phyloP scores from a whole-genome alignment of 2,797 vertebrate genomes.

The Malacoraja senta region DNA sequence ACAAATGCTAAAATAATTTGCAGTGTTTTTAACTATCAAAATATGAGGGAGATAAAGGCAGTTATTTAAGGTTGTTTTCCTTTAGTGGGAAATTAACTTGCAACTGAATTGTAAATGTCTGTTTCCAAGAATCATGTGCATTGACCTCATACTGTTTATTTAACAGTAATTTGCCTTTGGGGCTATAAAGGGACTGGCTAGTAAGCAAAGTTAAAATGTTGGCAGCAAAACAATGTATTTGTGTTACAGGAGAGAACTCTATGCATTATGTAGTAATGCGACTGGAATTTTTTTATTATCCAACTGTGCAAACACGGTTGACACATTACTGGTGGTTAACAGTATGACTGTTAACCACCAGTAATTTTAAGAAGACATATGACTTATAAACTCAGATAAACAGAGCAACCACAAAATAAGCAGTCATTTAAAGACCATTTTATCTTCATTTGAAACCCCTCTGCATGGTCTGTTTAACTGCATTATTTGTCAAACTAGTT shows the following conservation, averaged over 20 bases:
- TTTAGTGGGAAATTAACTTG: not conserved
- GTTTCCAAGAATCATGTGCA: not conserved
- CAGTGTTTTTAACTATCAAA: not conserved
- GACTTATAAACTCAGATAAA: not conserved
- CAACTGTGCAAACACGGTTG: not conserved
- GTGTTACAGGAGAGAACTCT: not conserved
- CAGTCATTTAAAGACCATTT: not conserved
- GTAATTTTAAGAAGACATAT: not conserved
- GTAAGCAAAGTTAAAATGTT: not conserved
- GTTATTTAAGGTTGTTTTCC: not conserved
- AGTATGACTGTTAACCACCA: not conserved
- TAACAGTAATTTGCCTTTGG: slow-evolving; percentile 14
- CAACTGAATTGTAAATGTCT: not conserved
- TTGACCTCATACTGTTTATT: not conserved
- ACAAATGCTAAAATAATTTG: not conserved
- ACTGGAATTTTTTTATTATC: slow-evolving; percentile 6
- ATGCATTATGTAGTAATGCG: not conserved
- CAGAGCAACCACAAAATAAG: not conserved
- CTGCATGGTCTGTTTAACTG: not conserved
- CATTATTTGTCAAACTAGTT: not conserved
- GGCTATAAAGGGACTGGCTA: not conserved
- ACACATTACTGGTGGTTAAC: too few species aligned
- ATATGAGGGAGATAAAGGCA: not conserved
- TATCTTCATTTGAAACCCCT: not conserved
- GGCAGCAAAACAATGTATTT: not conserved